A percentile compares a stretch with the other conserved stretches of the same genome.
These are phyloP conservation scores for Pammene aurita DNA, from an alignment of 2,888 invertebrate genomes.

Conservation along the genomic window DNA sequence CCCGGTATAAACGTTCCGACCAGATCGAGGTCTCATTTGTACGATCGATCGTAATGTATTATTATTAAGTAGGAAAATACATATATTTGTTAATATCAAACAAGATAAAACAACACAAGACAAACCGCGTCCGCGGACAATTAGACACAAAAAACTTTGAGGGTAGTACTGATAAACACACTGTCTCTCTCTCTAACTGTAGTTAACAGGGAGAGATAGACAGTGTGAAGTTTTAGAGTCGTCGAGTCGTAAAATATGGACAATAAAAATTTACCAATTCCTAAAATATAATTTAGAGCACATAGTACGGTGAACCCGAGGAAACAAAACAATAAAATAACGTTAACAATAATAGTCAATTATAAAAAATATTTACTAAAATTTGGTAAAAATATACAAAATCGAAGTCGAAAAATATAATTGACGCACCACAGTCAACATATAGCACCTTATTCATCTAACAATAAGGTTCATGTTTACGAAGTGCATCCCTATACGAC, in stretches of 20 bases:
- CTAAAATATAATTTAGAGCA: slow-evolving; percentile 2
- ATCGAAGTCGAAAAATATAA: slow-evolving; percentile 8
- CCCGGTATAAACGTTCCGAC: not conserved
- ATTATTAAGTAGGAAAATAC: slow-evolving; percentile 15
- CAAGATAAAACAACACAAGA: slow-evolving; percentile 12
- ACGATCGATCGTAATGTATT: no score
- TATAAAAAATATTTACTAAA: slow-evolving; percentile 10
- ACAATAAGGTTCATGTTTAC: not conserved
- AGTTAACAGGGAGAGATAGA: not conserved
- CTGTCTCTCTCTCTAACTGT: not conserved
- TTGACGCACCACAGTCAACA: not conserved
- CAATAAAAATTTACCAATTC: not conserved
- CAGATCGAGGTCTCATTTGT: not conserved
- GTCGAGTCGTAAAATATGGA: not conserved
- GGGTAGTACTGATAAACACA: not conserved
- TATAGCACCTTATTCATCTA: not conserved
- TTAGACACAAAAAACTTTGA: not conserved
- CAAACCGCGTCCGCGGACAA: slow-evolving; percentile 3
- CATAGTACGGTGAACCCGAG: not conserved
- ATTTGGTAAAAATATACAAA: slow-evolving; percentile 14
- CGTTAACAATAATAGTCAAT: not conserved
- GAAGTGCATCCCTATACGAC: not conserved
- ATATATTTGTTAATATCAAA: slow-evolving; percentile 26
- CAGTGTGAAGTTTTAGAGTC: not conserved
- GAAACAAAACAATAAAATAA: not conserved